phyloP scores from a whole-genome alignment of 1,140 invertebrate genomes.

The Nylanderia fulva region DNA sequence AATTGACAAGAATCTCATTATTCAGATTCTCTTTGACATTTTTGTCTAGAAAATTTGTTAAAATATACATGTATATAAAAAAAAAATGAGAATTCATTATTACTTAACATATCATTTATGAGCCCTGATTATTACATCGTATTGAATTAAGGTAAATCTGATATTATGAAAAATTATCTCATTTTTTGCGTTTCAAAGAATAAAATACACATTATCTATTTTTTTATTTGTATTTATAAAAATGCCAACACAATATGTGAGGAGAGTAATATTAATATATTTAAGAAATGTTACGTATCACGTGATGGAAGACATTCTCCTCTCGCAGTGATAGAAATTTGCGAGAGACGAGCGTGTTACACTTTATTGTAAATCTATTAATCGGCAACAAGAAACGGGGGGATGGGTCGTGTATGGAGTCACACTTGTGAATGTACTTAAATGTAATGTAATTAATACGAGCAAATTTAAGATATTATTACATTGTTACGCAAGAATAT shows the following conservation, averaged over 20 bases:
- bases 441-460: slow-evolving; percentile 51
- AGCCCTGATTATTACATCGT: slow-evolving; percentile 39
- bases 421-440: slow-evolving; percentile 51
- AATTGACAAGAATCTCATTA: not conserved
- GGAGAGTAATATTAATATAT: slow-evolving; percentile 6
- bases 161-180: not conserved
- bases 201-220: slow-evolving; percentile 22
- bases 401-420: slow-evolving; percentile 17
- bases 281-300: slow-evolving; percentile 16
- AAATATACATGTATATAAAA: not conserved
- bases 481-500: slow-evolving; percentile 66
- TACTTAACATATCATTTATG: not conserved
- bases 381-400: slow-evolving; percentile 5
- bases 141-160: not conserved
- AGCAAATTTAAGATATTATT: slow-evolving; percentile 67
- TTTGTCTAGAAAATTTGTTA: not conserved
- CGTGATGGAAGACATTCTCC: slow-evolving; percentile 9
- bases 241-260: slow-evolving; percentile 29
- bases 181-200: not conserved
- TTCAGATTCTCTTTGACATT: not conserved
- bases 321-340: slow-evolving; percentile 41
- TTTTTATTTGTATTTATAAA: slow-evolving; percentile 54
- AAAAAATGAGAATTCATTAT: not conserved
- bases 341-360: not conserved
- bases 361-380: slow-evolving; percentile 46